A percentile compares a stretch with the other conserved stretches of the same genome.
These are phyloP conservation scores for Anguilla japonica DNA, from an alignment of 2,113 vertebrate genomes.

Conservation along the genomic window DNA sequence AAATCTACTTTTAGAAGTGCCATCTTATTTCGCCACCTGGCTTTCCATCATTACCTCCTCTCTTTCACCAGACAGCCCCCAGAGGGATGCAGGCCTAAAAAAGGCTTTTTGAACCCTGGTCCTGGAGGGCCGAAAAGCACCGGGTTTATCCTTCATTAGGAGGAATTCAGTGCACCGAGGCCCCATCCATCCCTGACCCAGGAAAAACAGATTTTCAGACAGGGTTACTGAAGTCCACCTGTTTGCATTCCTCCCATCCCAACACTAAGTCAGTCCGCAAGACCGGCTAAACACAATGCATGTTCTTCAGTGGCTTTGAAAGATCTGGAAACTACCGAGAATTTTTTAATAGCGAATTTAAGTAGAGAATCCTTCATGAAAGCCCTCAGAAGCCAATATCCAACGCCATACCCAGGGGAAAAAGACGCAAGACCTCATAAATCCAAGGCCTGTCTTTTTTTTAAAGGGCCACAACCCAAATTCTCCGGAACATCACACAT, in stretches of 20 bases:
- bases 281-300: background rate
- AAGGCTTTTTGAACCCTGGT: background rate
- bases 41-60: background rate
- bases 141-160: background rate
- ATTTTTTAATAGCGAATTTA: no score
- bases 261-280: background rate
- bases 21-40: background rate
- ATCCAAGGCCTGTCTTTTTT: background rate
- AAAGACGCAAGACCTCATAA: background rate
- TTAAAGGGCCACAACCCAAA: background rate
- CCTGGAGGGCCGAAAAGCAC: background rate
- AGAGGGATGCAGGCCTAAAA: background rate
- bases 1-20: background rate
- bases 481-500: background rate
- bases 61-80: background rate
- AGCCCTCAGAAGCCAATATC: background rate
- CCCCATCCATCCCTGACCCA: background rate
- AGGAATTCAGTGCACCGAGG: background rate
- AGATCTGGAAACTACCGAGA: background rate
- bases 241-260: background rate
- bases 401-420: no score
- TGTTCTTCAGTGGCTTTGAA: background rate
- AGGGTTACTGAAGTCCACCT: background rate
- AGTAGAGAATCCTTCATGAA: background rate
- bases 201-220: background rate